phyloP scores from a whole-genome alignment of 2,113 vertebrate species.

The Lophura nycthemera region DNA sequence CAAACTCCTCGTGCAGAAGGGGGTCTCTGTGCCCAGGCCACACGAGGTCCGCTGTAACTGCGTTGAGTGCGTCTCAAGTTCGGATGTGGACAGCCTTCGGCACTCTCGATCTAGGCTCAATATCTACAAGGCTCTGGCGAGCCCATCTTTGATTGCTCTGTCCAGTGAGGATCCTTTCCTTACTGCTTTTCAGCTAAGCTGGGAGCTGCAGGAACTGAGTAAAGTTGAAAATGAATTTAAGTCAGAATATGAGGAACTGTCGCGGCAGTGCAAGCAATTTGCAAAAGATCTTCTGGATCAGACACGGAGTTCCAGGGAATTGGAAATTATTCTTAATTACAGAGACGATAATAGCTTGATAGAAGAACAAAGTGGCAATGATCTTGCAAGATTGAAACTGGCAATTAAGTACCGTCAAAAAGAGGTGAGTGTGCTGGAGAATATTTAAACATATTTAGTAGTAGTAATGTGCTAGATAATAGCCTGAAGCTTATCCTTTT shows the following conservation, averaged over 20 bases:
- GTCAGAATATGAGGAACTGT: constrained; percentile 94
- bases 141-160: constrained; percentile 91
- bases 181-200: constrained; percentile 94
- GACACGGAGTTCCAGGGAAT: constrained; percentile 93
- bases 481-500: constrained; percentile 6
- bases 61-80: constrained; percentile 90
- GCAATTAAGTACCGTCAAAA: constrained; percentile 98
- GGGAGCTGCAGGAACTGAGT: constrained; percentile 96
- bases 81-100: constrained; percentile 93
- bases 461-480: constrained; percentile 40
- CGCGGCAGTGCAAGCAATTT: constrained; percentile 90
- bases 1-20: constrained; percentile 94
- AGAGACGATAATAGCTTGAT: constrained; percentile 90
- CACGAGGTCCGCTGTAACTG: constrained; percentile 96
- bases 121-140: constrained; percentile 94
- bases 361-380: constrained; percentile 88
- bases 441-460: constrained; percentile 21
- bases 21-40: constrained; percentile 93
- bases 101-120: constrained; percentile 95
- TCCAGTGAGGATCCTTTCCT: constrained; percentile 98
- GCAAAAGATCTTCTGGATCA: constrained; percentile 97
- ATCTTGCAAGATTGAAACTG: constrained; percentile 93
- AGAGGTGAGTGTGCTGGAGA: constrained; percentile 85
- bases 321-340: constrained; percentile 97
- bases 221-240: constrained; percentile 98